These are phyloP conservation scores for Patella depressa DNA, from an alignment of 2,888 invertebrate species.

Conservation along the genomic window DNA sequence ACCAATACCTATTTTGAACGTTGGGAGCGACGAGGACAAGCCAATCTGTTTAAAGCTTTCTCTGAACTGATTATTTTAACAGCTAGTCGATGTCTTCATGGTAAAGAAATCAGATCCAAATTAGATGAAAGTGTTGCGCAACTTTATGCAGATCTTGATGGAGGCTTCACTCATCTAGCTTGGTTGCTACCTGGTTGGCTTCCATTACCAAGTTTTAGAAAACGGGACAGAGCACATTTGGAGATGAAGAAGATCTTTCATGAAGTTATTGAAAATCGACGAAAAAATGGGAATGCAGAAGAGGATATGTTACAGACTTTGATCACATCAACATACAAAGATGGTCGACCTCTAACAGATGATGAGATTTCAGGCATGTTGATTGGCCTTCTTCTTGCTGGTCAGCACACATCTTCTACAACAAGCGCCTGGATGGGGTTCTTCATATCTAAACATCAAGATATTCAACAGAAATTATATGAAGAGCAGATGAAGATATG, in stretches of 20 bases:
- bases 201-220: conserved; percentile 62
- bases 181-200: conserved; percentile 67
- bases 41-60: conserved; percentile 60
- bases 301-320: conserved; percentile 63
- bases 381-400: conserved; percentile 64
- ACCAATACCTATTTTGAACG: conserved; percentile 55
- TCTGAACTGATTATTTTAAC: conserved; percentile 65
- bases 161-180: conserved; percentile 59
- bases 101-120: conserved; percentile 55
- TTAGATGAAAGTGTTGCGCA: conserved; percentile 60
- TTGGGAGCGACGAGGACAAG: conserved; percentile 54
- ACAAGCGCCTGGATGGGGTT: conserved; percentile 63
- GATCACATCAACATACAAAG: conserved; percentile 62
- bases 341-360: conserved; percentile 58
- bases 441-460: conserved; percentile 58
- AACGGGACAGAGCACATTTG: conserved; percentile 57
- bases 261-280: conserved; percentile 49
- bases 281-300: conserved; percentile 31
- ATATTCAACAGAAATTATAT: conserved; percentile 51
- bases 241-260: conserved; percentile 60
- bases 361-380: conserved; percentile 66
- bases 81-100: conserved; percentile 64
- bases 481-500: conserved; percentile 55
- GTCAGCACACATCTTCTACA: conserved; percentile 68
- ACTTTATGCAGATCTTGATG: conserved; percentile 62